phyloP scores from a whole-genome alignment of 2,888 invertebrate genomes.

The Corythucha ciliata region DNA sequence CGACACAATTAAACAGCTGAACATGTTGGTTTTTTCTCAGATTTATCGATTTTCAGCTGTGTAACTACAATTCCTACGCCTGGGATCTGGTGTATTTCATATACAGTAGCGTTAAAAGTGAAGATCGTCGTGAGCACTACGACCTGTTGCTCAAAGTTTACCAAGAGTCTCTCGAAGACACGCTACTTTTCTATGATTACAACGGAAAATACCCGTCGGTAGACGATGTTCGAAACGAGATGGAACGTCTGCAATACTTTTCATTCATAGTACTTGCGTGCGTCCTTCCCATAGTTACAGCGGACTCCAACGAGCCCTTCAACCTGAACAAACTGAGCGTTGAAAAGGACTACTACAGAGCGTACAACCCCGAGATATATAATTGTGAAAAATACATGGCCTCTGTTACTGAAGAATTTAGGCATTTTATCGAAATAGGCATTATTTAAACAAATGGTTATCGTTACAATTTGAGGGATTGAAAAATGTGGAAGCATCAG shows the following conservation, averaged over 20 bases:
- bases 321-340: slow-evolving; percentile 19
- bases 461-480: too few species aligned
- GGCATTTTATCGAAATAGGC: slow-evolving; percentile 14
- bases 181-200: slow-evolving; percentile 17
- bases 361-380: slow-evolving; percentile 20
- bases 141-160: slow-evolving; percentile 13
- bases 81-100: slow-evolving; percentile 25
- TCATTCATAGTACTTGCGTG: slow-evolving; percentile 15
- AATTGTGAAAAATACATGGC: slow-evolving; percentile 14
- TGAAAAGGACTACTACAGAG: slow-evolving; percentile 12
- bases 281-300: slow-evolving; percentile 17
- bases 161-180: slow-evolving; percentile 18
- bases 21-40: slow-evolving; percentile 6
- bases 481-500: too few species aligned
- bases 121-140: slow-evolving; percentile 14
- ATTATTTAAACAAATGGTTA: too few species aligned
- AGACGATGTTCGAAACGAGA: slow-evolving; percentile 15
- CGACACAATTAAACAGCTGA: too few species aligned
- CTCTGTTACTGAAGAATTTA: slow-evolving; percentile 12
- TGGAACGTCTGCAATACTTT: slow-evolving; percentile 18
- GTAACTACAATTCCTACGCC: slow-evolving; percentile 25
- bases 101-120: slow-evolving; percentile 22
- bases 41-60: slow-evolving; percentile 23
- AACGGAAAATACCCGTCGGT: slow-evolving; percentile 5
- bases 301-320: slow-evolving; percentile 15